Evolutionary conservation across 2,888 invertebrate species (phyloP).

Genomic region (Coleophora flavipennella): DNA sequence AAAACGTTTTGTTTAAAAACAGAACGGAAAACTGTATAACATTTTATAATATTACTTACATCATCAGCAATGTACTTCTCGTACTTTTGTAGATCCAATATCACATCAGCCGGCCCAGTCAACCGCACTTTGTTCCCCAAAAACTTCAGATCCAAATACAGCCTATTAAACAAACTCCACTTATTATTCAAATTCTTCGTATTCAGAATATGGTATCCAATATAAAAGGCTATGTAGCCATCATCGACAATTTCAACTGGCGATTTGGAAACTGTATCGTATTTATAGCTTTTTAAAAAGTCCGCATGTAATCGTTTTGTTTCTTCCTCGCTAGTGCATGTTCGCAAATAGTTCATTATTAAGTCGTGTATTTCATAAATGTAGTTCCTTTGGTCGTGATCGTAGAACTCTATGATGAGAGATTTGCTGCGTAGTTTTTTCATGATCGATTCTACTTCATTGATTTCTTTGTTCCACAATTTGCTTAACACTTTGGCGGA

Average conservation of each 20-base stretch:
- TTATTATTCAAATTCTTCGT: slow-evolving; percentile 56
- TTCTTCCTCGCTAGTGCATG: slow-evolving; percentile 46
- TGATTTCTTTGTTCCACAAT: slow-evolving; percentile 44
- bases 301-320: slow-evolving; percentile 67
- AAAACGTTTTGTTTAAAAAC: too few relatives aligned
- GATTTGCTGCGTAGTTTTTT: slow-evolving; percentile 77
- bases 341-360: slow-evolving; percentile 75
- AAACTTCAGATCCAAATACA: slow-evolving; percentile 79
- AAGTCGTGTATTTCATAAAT: slow-evolving; percentile 82
- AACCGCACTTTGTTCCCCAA: slow-evolving; percentile 78
- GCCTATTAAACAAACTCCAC: slow-evolving; percentile 68
- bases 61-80: slow-evolving; percentile 67
- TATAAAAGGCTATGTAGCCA: slow-evolving; percentile 80
- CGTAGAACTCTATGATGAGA: slow-evolving; percentile 76
- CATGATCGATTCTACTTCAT: slow-evolving; percentile 75
- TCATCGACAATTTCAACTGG: slow-evolving; percentile 76
- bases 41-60: slow-evolving; percentile 50
- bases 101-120: slow-evolving; percentile 78
- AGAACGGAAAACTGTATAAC: too few relatives aligned
- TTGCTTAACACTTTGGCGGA: slow-evolving; percentile 68
- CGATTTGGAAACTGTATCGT: slow-evolving; percentile 56
- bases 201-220: slow-evolving; percentile 78
- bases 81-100: slow-evolving; percentile 78
- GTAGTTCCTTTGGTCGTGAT: slow-evolving; percentile 71
- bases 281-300: slow-evolving; percentile 73